Base-by-base conservation (phyloP, 1,140 invertebrate genomes). In the Hyposmocoma kahamanoa region DNA sequence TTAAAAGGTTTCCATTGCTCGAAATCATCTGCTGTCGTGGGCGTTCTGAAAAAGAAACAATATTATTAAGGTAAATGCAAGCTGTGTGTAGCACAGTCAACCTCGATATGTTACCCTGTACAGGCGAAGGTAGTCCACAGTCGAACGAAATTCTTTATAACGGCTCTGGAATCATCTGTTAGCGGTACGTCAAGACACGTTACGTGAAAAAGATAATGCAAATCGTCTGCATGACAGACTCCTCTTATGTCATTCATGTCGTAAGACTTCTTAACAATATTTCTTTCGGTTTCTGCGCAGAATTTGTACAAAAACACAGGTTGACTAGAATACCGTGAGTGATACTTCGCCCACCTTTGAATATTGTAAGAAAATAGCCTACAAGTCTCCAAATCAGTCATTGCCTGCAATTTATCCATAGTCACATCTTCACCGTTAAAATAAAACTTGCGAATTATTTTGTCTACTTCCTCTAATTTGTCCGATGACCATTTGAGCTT, bases 151-250 rank as follows among this genome's bases (percentile, higher is more conserved):
- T 72, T 44, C 18, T 69, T 47, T 43, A 80, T 69, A 38, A 72
- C 59, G 1, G 19, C 19, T 43, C 39, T 65, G 6, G 72, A 72
- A 39, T 80, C 61, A 17, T 75, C 59, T n/a, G 73, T 68, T 8
- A 75, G 38, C 11, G 72, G 74, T 42, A 82, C 63, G 38, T 75
- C 52, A 28, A 78, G 22, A 22, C 68, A 68, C 0, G 70, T 80
- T 0, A 82, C 59, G 26, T 83, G 72, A 34, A 83, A 85, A 0
- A 77, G 47, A 48, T 85, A 85, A 0, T 57, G 62, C 28, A 82
- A 53, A 0, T 85, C 82, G 36, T 85, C 82, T n/a, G 74, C 66
- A 45, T 85, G 82, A 56, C 79, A 83, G 5, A 79, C 78, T 1
- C 79, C 82, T 21, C 60, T 30, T n/a, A 75, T 20, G 3, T 44